These are phyloP conservation scores for Thunnus maccoyii DNA, from an alignment of 2,113 vertebrate genomes.

Conservation along the genomic window DNA sequence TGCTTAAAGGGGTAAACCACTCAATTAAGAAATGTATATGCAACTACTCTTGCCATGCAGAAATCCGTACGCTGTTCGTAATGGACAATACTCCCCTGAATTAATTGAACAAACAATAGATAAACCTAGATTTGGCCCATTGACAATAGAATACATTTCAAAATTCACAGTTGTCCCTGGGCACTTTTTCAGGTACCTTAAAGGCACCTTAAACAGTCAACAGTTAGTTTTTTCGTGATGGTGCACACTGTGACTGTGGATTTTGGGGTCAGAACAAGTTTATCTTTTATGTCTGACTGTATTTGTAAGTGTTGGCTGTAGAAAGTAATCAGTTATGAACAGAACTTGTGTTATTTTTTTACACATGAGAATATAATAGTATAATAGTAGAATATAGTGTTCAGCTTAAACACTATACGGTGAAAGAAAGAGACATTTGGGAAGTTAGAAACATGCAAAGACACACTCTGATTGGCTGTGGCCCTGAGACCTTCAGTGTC, in stretches of 20 bases:
- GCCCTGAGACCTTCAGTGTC: constrained; percentile 24
- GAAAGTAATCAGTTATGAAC: neutral
- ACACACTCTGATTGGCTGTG: neutral
- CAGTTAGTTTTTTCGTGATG: too few species aligned
- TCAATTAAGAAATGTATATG: constrained; percentile 38
- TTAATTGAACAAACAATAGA: neutral
- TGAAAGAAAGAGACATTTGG: constrained; percentile 33
- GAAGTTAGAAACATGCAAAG: neutral
- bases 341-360: neutral
- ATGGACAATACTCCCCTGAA: neutral
- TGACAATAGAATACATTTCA: too few species aligned
- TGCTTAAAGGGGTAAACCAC: constrained; percentile 36
- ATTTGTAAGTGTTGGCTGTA: neutral
- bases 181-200: too few species aligned
- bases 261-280: neutral
- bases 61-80: constrained; percentile 16
- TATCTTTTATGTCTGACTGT: neutral
- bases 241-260: too few species aligned
- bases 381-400: too few species aligned
- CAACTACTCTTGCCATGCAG: neutral
- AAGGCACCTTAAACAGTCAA: too few species aligned
- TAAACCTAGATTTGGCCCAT: too few species aligned
- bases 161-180: neutral
- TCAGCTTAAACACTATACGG: constrained; percentile 7
- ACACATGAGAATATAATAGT: neutral